These are phyloP conservation scores for Bradypodion pumilum DNA, from an alignment of 2,797 vertebrate species.

Conservation along the genomic window DNA sequence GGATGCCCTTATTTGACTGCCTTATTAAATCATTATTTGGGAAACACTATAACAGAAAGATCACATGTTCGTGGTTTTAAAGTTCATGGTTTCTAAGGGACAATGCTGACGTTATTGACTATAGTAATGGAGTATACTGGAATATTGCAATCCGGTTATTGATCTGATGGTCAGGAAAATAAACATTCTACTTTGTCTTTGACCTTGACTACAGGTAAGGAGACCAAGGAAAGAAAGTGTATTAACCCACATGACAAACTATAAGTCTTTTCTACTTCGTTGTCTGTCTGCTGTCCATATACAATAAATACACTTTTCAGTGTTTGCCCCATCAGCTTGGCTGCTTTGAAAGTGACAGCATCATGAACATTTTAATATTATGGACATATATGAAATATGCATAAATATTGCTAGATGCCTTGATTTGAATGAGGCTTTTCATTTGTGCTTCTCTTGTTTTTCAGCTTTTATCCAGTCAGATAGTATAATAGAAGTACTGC, in stretches of 20 bases:
- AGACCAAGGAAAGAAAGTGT: neutral
- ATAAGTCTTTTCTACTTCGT: neutral
- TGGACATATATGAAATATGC: too few relatives aligned
- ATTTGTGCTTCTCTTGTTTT: constrained; percentile 59
- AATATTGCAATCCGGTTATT: neutral
- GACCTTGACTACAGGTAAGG: neutral
- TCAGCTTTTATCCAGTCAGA: constrained; percentile 97
- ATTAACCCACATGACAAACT: neutral
- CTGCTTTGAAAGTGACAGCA: neutral
- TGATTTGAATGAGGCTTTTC: neutral
- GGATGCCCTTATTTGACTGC: neutral
- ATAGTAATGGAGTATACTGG: neutral
- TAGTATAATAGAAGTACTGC: constrained; percentile 96
- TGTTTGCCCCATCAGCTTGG: neutral
- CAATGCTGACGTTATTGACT: neutral
- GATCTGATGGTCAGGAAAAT: neutral
- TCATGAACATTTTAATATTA: too few relatives aligned
- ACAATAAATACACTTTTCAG: too few relatives aligned
- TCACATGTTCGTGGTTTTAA: neutral
- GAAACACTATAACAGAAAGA: neutral
- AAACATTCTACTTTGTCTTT: neutral
- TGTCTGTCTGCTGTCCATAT: neutral
- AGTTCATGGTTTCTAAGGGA: neutral
- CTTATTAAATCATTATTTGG: neutral
- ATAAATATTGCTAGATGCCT: neutral